Base-by-base conservation (phyloP, 2,797 vertebrate genomes). In the Pseudopleuronectes americanus region DNA sequence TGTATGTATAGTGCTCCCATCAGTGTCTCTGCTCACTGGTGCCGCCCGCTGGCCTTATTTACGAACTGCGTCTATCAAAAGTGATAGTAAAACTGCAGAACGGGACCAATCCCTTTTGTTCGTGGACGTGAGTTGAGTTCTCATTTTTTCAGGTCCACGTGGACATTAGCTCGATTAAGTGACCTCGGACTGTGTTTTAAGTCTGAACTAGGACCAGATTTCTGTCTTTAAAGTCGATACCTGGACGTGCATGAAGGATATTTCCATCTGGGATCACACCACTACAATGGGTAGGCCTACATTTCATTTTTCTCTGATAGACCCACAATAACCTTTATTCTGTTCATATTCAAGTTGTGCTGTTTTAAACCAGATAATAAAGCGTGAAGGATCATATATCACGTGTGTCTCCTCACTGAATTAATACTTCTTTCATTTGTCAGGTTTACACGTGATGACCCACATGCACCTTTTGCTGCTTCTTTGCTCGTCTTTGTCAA, bases 221-320 rank as follows among this genome's bases (percentile, higher is more conserved):
- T 21, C 19, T 21, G 47, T 48, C 47, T 9, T 48, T 43, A 4
- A 43, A 17, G 41, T 16, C 14, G 17, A 16, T 6, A 16, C 41
- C 41, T 43, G 13, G 4, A 17, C 13, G 17, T 17, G 41, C 14
- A 2, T 43, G 41, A 17, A 43, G 14, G 4, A 16, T 17, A 43
- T 17, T 17, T 43, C 41, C 16, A 6, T 17, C 6, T 21, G 19
- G 19, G 47, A 21, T 33, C 1, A 6, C 4, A 41, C 0, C 53
- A 6, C 4, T 1, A 52, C 7, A 10, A 84, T 83, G 85, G 61
- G 80, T 84, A 76, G 8, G 77, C 38, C 24, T 17, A 33, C 0
- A 1, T 1, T 41, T 66, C 3, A 33, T 2, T 61, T 8, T 2
- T 1, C 7, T 28, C 2, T 26, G 6, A n/a, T 33, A 10, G 14